phyloP scores from a whole-genome alignment of 1,140 invertebrate species.

The Belonocnema kinseyi region DNA sequence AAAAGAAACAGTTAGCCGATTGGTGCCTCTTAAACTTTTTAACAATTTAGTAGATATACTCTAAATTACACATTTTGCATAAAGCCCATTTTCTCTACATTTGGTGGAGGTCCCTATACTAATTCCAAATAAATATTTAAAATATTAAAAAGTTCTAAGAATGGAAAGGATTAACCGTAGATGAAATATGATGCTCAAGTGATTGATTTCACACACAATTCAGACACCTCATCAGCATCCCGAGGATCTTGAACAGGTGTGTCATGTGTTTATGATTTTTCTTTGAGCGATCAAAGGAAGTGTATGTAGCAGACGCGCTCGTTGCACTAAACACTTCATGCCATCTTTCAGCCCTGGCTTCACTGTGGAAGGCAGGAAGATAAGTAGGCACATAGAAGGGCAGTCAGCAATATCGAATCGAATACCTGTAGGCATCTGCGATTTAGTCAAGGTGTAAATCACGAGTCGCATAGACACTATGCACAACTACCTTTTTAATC shows the following conservation, averaged over 20 bases:
- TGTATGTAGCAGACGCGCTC: not conserved
- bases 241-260: not conserved
- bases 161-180: no score
- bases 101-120: no score
- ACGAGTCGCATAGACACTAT: constrained; percentile 37
- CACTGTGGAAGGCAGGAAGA: not conserved
- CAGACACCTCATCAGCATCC: not conserved
- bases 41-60: no score
- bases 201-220: not conserved
- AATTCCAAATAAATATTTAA: no score
- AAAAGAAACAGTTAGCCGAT: no score
- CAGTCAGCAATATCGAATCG: constrained; percentile 3
- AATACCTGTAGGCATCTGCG: not conserved
- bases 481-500: constrained; percentile 14
- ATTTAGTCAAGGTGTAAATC: constrained; percentile 58
- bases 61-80: no score
- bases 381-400: not conserved
- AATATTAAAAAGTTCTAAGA: no score
- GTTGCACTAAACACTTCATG: constrained; percentile 22
- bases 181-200: not conserved
- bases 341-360: not conserved
- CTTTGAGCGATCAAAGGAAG: not conserved
- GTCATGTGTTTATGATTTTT: not conserved
- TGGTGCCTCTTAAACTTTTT: no score
- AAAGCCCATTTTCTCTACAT: no score